Evolutionary conservation across 1,140 invertebrate species (phyloP), one percentile per base, ranked within the genome.

Genomic region (Drosophila pachea): DNA sequence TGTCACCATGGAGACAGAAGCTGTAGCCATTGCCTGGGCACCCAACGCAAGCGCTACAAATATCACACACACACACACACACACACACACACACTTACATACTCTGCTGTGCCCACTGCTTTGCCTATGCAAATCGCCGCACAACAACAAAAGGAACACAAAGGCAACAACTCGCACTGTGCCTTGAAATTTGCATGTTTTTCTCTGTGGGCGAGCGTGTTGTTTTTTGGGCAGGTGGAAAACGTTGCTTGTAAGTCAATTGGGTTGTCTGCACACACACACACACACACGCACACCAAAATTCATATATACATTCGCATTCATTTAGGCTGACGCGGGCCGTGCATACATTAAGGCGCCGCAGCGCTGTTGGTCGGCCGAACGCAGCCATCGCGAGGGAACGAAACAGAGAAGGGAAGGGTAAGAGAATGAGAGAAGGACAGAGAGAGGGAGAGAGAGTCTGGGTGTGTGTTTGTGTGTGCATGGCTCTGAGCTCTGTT

Each of bases 121-220:
- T 73, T 59, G 77, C 64, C 79, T 83, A 83, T 83, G 79, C 81
- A 83, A 83, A 83, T 83, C 79, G 73, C 72, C 73, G 65, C 81
- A 79, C 73, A 79, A 76, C 76, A 68, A 75, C 74, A 54, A 52
- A 33, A 63, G 50, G 16, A 12, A 52, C 54, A 70, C 68, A 66
- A 66, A 70, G 68, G 54, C 49, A 70, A 52, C 31, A 58, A 59
- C 62, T 65, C 68, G 68, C 53, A 48, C 35, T 66, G 61, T 70
- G 62, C 68, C 68, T 48, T 49, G 48, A 83, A 83, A 83, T 83
- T 83, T 84, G 79, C 79, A 83, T 83, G 73, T 86, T 86, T 64
- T 84, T 58, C 72, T 77, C 45, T 65, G 62, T 62, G 68, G 60
- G 67, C 67, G 60, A 52, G 59, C 58, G 62, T 73, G 67, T 40